A percentile compares a stretch with the other conserved stretches of the same genome.
Evolutionary conservation across 2,888 invertebrate species (phyloP).

Genomic region (Lasioglossum morio): DNA sequence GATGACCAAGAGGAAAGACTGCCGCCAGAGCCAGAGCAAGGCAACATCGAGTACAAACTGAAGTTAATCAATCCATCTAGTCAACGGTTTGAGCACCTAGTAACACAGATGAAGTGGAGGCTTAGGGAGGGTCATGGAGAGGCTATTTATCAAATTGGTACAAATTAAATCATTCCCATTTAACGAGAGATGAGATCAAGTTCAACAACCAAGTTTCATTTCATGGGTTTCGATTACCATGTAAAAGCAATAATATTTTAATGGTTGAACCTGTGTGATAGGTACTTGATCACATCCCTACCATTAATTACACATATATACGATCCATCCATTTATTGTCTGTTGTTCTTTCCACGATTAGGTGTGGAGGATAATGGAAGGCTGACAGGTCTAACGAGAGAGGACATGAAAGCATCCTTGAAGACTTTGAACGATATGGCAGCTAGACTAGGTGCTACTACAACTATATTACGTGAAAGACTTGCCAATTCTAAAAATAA

Average conservation of each 20-base stretch:
- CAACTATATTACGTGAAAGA: conserved; percentile 90
- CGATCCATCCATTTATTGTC: background rate
- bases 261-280: no score
- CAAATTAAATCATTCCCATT: background rate
- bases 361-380: conserved; percentile 95
- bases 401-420: conserved; percentile 95
- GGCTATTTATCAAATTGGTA: conserved; percentile 97
- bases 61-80: conserved; percentile 96
- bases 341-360: conserved; percentile 41
- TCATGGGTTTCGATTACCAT: no score
- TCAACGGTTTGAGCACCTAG: conserved; percentile 96
- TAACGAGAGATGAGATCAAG: no score
- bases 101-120: conserved; percentile 99
- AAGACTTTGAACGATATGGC: conserved; percentile 96
- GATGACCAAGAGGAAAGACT: conserved; percentile 87
- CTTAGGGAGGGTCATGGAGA: conserved; percentile 98
- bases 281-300: no score
- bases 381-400: conserved; percentile 92
- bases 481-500: conserved; percentile 83
- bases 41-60: conserved; percentile 98
- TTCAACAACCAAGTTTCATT: no score
- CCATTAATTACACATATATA: background rate
- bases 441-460: conserved; percentile 92
- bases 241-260: no score
- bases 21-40: conserved; percentile 96